A percentile compares a stretch with the other conserved stretches of the same genome.
phyloP scores from a whole-genome alignment of 2,797 vertebrate genomes.

The Echiichthys vipera region DNA sequence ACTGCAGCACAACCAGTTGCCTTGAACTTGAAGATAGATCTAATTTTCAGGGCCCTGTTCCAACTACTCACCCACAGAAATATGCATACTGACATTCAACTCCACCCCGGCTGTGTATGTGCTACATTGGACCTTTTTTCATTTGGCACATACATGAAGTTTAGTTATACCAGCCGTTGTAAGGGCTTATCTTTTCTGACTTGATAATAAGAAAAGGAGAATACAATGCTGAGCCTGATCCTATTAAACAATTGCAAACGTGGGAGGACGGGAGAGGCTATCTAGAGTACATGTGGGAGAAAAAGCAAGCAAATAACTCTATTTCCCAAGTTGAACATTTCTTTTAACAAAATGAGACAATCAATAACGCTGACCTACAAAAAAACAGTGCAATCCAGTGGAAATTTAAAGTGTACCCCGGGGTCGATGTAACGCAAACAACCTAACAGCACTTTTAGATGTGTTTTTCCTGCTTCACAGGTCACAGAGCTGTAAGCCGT shows the following conservation, averaged over 20 bases:
- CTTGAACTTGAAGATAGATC: neutral
- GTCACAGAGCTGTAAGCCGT: slow-evolving; percentile 21
- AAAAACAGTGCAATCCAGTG: slow-evolving; percentile 5
- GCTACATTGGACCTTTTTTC: neutral
- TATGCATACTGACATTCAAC: neutral
- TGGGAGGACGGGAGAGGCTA: neutral
- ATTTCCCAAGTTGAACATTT: neutral
- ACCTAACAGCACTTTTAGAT: slow-evolving; percentile 5
- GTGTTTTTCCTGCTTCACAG: slow-evolving; percentile 19
- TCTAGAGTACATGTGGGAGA: slow-evolving; percentile 8
- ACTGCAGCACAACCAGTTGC: too few species aligned
- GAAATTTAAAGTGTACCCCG: neutral
- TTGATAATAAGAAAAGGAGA: neutral
- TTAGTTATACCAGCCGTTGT: neutral
- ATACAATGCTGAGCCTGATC: neutral
- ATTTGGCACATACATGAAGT: neutral
- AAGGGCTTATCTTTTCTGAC: too few species aligned
- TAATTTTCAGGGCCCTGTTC: neutral
- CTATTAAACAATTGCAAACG: neutral
- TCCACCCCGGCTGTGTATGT: neutral
- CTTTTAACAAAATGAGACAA: slow-evolving; percentile 7
- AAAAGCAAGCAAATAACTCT: neutral
- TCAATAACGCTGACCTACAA: slow-evolving; percentile 8
- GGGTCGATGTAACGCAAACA: slow-evolving; percentile 10
- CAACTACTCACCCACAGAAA: neutral